These are phyloP conservation scores for Phyllostomus discolor DNA, from an alignment of 2,113 vertebrate species.

Conservation along the genomic window DNA sequence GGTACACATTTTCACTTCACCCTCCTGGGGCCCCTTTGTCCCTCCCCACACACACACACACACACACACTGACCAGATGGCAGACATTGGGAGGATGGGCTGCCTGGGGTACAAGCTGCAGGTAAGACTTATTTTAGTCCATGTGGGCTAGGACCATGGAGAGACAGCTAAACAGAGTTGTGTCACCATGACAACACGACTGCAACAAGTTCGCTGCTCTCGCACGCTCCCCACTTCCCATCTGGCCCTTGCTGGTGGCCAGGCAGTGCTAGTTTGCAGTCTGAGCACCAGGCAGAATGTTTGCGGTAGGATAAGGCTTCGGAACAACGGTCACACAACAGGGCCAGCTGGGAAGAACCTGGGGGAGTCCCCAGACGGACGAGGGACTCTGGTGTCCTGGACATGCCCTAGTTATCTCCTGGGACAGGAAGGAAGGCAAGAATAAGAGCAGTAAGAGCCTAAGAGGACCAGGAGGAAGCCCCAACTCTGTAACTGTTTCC, in stretches of 20 bases:
- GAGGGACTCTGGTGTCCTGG: background rate
- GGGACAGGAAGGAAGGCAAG: background rate
- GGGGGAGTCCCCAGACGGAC: background rate
- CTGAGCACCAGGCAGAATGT: conserved; percentile 18
- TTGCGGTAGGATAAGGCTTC: background rate
- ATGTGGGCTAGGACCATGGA: conserved; percentile 16
- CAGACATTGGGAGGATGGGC: background rate
- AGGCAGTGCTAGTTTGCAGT: conserved; percentile 48
- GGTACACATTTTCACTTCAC: background rate
- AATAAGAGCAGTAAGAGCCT: background rate
- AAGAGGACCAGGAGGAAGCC: background rate
- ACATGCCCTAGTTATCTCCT: background rate
- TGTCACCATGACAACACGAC: conserved; percentile 69
- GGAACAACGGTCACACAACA: rapidly evolving
- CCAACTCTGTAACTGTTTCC: background rate
- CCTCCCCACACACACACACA: background rate
- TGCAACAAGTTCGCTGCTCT: conserved; percentile 50
- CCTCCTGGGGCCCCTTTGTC: background rate
- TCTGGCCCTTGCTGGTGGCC: conserved; percentile 65
- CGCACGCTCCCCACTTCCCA: conserved; percentile 63
- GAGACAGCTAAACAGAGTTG: conserved; percentile 68
- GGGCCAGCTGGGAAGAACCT: conserved; percentile 38
- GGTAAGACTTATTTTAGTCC: conserved; percentile 66
- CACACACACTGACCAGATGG: background rate
- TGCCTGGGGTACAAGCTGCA: background rate